Evolutionary conservation across 1,140 invertebrate species (phyloP), one percentile per base, ranked within the genome.

Genomic region (Meloidogyne hapla): DNA sequence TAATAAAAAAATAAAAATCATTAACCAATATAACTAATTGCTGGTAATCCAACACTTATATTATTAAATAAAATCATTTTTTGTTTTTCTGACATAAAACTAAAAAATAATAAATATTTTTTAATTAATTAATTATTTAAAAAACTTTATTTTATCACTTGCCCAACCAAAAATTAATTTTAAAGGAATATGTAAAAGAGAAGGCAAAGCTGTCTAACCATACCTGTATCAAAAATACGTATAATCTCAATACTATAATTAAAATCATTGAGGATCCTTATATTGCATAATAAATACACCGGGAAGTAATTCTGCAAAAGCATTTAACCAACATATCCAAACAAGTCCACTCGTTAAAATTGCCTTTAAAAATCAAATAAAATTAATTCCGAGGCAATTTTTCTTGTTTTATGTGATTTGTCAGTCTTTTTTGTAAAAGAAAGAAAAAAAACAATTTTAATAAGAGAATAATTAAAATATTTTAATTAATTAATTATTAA

Each of bases 251-350:
- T 26, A 81, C 78, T n/a, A 28, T 77, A 75, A 23, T 80, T 83
- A 28, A 83, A 65, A 38, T 83, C n/a, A 81, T 40, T 48, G 66
- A 6, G 80, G 81, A 6, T n/a, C n/a, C n/a, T 64, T 70, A 63
- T 83, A 81, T 56, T 73, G 82, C n/a, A 81, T 66, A 42, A 81
- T 63, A 62, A 83, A 81, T n/a, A 83, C 56, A 48, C 79, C 81
- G 10, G 81, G 69, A 26, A 81, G 38, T 5, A 81, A 21, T 65
- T 81, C 80, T 18, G 81, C 80, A 42, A 81, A 81, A 18, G 80
- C 70, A 56, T 81, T 81, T 15, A 83, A 62, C 78, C 78, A 81
- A 68, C 84, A 69, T 42, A 76, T 26, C 71, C 78, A 81, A 68
- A 83, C 56, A 1, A 81, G 6, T 15, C 40, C n/a, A 33, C 28